A percentile compares a stretch with the other conserved stretches of the same genome.
Conservation (phyloP, 2,113 vertebrate species). For the Miniopterus natalensis region DNA sequence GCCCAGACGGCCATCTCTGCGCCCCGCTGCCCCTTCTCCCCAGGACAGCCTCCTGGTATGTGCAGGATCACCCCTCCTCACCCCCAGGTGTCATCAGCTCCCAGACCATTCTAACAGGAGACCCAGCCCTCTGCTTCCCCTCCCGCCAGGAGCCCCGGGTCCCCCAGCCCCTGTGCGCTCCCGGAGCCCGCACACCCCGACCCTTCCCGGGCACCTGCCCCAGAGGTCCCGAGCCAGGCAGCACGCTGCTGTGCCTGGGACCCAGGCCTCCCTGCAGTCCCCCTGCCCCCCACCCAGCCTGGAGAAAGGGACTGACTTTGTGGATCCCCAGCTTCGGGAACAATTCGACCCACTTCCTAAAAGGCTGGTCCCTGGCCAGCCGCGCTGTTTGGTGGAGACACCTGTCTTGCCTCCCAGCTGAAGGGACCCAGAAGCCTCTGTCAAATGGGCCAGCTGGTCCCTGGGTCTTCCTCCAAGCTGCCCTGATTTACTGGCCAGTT, state of each 20-base stretch:
- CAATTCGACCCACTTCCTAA: constrained; percentile 77
- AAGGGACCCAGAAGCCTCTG: background rate
- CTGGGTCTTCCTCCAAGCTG: background rate
- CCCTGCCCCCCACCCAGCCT: background rate
- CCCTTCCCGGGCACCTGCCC: constrained; percentile 19
- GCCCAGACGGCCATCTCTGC: background rate
- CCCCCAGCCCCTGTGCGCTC: background rate
- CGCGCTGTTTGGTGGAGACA: constrained; percentile 54
- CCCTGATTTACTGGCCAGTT: background rate
- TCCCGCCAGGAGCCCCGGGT: background rate
- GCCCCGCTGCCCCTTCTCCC: background rate
- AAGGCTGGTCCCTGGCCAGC: constrained; percentile 56
- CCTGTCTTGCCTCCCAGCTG: constrained; percentile 56
- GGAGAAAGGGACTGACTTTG: background rate
- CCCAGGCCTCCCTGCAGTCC: background rate
- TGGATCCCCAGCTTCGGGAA: constrained; percentile 37
- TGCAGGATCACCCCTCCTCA: background rate
- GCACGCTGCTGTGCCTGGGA: background rate
- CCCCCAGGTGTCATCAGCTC: background rate
- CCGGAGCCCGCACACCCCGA: constrained; percentile 10
- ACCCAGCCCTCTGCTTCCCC: background rate
- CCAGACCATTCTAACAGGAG: background rate
- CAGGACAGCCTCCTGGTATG: background rate
- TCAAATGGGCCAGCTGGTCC: background rate
- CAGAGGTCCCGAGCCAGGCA: background rate